Evolutionary conservation across 2,888 invertebrate species (phyloP), one percentile per base, ranked within the genome.

Genomic region (Chrysolina haemoptera): DNA sequence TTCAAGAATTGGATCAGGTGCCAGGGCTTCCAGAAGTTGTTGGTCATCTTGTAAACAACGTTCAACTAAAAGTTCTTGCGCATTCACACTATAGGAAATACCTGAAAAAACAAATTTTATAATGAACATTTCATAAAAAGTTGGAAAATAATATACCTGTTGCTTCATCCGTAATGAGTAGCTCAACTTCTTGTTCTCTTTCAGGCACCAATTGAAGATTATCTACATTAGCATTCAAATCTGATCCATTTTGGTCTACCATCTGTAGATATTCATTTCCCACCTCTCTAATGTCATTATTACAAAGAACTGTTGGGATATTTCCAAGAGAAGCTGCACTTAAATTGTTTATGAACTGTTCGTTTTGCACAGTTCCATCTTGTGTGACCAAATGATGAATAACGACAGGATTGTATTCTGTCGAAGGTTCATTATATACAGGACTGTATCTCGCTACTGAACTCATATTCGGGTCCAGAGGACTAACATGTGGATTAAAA

Each of bases 401-500:
- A 46, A 88, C 86, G 18, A 87, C 85, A 1, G 87, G 84, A 71
- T 84, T 79, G 68, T 79, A 74, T 64, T 79, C 83, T 53, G 83
- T 76, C 22, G 84, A 74, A 43, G 86, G 84, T 22, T 81, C 80
- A 55, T 79, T 84, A 71, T 90, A 88, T 70, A 91, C 90, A 80
- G 91, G 91, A 77, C 92, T 92, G 82, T 93, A 93, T 83, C 91
- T 89, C 55, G 90, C 90, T 20, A 89, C 89, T 43, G 90, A 90
- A 84, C 90, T 90, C 88, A 91, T 89, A 82, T 90, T 91, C 4
- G 88, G 88, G 80, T 88, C 88, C 70, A 88, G 79, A 22, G 87
- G 86, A 72, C 87, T 87, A 9, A 88, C 87, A 78, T 87, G 86
- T 62, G 85, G 84, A 18, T 86, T 84, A 76, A 86, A 87, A 77